Percentiles rank a stretch among this genome's conserved stretches.
phyloP scores from a whole-genome alignment of 2,113 vertebrate genomes.

The Rutilus rutilus region DNA sequence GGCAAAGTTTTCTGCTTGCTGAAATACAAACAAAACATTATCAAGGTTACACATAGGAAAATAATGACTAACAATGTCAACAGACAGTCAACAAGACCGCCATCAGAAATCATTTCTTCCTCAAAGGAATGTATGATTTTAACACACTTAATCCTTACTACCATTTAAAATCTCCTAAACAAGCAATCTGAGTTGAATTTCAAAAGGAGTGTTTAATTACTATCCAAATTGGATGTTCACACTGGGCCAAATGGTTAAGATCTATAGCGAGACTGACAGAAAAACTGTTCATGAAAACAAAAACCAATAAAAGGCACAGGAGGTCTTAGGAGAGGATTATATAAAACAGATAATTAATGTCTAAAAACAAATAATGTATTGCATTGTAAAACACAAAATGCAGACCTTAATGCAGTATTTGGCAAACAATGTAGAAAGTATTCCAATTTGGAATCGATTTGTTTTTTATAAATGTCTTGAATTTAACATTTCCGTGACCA shows the following conservation, averaged over 20 bases:
- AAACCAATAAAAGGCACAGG: conserved; percentile 54
- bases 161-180: conserved; percentile 16
- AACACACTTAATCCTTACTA: neutral
- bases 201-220: neutral
- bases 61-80: conserved; percentile 18
- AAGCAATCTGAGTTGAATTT: neutral
- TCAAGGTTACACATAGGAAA: neutral
- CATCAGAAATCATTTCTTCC: conserved; percentile 35
- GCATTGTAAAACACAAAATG: conserved; percentile 39
- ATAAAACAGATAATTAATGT: conserved; percentile 53
- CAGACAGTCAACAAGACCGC: neutral
- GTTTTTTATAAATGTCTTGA: conserved; percentile 16
- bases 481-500: conserved; percentile 5
- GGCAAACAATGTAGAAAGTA: conserved; percentile 22
- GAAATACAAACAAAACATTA: conserved; percentile 12
- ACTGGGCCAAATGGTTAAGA: neutral
- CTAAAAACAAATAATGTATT: conserved; percentile 46
- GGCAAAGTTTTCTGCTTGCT: conserved; percentile 21
- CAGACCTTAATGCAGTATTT: conserved; percentile 31
- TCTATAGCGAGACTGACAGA: neutral
- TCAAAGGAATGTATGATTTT: conserved; percentile 37
- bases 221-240: neutral
- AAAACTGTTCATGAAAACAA: neutral
- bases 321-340: conserved; percentile 53
- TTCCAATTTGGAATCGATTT: conserved; percentile 44